phyloP scores from a whole-genome alignment of 1,140 invertebrate genomes.

The Periplaneta americana region DNA sequence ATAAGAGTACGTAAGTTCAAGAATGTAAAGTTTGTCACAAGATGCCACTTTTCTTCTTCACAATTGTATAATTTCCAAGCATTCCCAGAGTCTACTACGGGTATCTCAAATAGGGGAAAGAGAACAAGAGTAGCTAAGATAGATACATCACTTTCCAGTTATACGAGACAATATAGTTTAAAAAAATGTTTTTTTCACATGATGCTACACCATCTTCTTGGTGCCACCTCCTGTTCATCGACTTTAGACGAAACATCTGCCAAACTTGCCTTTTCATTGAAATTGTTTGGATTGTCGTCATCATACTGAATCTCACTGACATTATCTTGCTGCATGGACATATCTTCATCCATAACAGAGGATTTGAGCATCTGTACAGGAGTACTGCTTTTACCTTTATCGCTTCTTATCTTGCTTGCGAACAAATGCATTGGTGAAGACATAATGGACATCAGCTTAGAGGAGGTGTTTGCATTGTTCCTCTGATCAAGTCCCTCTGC shows the following conservation, averaged over 20 bases:
- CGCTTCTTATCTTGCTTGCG: neutral
- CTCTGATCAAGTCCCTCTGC: neutral
- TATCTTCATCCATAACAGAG: neutral
- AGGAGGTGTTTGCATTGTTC: neutral
- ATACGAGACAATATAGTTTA: neutral
- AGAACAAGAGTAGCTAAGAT: neutral
- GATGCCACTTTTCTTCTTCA: neutral
- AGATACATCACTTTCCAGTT: neutral
- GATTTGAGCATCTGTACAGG: neutral
- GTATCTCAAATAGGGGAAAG: neutral
- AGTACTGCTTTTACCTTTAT: neutral
- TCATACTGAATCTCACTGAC: neutral
- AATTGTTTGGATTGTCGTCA: neutral
- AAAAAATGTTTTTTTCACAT: neutral
- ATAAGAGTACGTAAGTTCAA: neutral
- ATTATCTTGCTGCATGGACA: neutral
- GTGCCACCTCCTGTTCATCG: neutral
- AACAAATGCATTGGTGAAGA: neutral
- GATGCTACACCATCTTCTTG: neutral
- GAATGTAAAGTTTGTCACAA: neutral
- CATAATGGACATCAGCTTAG: neutral
- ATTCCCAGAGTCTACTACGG: no score
- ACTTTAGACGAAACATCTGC: neutral
- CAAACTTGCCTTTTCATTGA: neutral
- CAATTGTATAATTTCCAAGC: neutral